Conservation (phyloP, 2,888 invertebrate species). For the Thera obeliscata region DNA sequence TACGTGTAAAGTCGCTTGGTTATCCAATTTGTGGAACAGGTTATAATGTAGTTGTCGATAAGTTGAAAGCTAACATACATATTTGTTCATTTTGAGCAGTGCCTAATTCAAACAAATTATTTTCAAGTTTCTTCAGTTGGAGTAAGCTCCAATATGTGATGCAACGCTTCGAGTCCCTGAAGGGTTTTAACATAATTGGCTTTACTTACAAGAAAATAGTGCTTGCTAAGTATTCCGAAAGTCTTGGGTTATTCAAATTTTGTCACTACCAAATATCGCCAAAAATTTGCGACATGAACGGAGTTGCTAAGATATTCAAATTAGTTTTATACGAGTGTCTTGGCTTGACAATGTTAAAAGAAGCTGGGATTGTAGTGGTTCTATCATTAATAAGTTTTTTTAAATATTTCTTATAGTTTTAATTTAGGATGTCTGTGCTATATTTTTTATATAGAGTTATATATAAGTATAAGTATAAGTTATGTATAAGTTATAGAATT, state of each 20-base stretch:
- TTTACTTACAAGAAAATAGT: not conserved
- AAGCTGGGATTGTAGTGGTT: too few relatives aligned
- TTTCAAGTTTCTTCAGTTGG: not conserved
- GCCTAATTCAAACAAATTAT: constrained; percentile 1
- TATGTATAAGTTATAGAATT: too few relatives aligned
- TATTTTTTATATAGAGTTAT: too few relatives aligned
- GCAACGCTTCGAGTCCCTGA: not conserved
- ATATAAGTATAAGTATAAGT: too few relatives aligned
- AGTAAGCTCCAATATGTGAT: not conserved
- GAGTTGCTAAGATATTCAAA: not conserved
- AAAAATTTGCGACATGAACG: not conserved
- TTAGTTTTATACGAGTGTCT: not conserved
- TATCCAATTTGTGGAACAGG: constrained; percentile 40
- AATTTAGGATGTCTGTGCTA: too few relatives aligned
- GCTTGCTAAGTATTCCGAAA: not conserved
- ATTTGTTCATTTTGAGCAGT: constrained; percentile 10
- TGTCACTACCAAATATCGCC: not conserved
- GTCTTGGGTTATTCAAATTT: not conserved
- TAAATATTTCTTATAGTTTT: too few relatives aligned
- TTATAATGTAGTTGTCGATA: constrained; percentile 32
- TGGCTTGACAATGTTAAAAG: too few relatives aligned
- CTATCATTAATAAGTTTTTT: too few relatives aligned
- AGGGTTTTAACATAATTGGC: not conserved
- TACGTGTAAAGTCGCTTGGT: constrained; percentile 30
- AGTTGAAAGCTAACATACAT: constrained; percentile 7